A percentile compares a stretch with the other conserved stretches of the same genome.
Conservation (phyloP, 2,888 invertebrate genomes). For the Harmothoe impar region DNA sequence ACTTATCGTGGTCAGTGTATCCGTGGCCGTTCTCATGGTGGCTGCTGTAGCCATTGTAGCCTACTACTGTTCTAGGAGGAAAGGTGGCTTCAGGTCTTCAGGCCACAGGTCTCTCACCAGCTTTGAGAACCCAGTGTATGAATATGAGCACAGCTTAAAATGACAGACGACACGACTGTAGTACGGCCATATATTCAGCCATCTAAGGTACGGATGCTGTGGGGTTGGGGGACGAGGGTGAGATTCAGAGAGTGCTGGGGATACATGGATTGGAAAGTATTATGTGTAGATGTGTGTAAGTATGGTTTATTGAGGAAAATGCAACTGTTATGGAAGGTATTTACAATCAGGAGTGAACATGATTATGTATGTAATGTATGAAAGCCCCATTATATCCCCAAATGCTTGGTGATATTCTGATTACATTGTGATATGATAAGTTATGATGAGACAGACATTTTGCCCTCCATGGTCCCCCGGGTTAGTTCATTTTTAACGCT, state of each 20-base stretch:
- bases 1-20: slow-evolving; percentile 34
- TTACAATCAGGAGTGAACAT: neutral
- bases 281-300: too few species aligned
- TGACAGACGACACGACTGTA: slow-evolving; percentile 62
- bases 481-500: neutral
- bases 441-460: neutral
- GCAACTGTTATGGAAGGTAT: neutral
- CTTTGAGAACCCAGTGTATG: slow-evolving; percentile 68
- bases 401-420: neutral
- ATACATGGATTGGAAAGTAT: too few species aligned
- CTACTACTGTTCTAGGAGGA: slow-evolving; percentile 54
- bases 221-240: too few species aligned
- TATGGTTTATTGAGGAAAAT: too few species aligned
- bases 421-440: slow-evolving; percentile 22
- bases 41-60: slow-evolving; percentile 47
- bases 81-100: neutral
- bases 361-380: neutral
- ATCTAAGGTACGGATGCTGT: neutral
- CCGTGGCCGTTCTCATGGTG: slow-evolving; percentile 45
- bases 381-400: neutral
- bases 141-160: slow-evolving; percentile 66
- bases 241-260: too few species aligned
- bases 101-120: slow-evolving; percentile 67
- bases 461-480: neutral
- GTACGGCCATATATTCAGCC: neutral